Conservation (phyloP, 2,113 vertebrate species). For the Mus spicilegus region DNA sequence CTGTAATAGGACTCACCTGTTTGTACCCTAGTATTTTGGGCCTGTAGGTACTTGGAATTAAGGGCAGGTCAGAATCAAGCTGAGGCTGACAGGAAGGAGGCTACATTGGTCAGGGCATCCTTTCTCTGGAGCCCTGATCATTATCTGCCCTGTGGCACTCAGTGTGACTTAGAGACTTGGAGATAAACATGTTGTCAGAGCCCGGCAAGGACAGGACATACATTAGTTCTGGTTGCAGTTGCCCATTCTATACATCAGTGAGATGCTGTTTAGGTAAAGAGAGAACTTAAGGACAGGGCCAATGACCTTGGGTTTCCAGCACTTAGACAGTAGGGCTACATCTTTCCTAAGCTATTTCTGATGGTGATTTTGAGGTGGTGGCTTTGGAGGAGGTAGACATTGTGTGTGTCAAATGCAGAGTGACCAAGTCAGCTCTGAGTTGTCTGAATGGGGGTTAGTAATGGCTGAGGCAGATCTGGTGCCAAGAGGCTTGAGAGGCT, state of each 20-base stretch:
- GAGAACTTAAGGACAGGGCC: neutral
- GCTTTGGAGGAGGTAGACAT: neutral
- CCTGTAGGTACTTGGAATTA: neutral
- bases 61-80: neutral
- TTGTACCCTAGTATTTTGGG: neutral
- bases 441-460: neutral
- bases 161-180: neutral
- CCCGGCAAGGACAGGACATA: neutral
- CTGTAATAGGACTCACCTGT: neutral
- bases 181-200: neutral
- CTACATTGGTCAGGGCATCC: neutral
- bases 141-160: rapidly evolving
- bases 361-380: neutral
- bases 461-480: neutral
- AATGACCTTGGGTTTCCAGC: neutral
- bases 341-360: neutral
- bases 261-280: neutral
- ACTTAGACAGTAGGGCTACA: neutral
- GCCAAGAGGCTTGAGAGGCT: neutral
- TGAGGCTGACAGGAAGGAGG: neutral
- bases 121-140: neutral
- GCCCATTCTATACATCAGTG: neutral
- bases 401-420: neutral
- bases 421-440: neutral
- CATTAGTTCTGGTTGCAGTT: neutral